Percentiles rank a stretch among this genome's conserved stretches.
Evolutionary conservation across 2,797 vertebrate genomes (phyloP).

Genomic region (Mormyrus hasselquistii): DNA sequence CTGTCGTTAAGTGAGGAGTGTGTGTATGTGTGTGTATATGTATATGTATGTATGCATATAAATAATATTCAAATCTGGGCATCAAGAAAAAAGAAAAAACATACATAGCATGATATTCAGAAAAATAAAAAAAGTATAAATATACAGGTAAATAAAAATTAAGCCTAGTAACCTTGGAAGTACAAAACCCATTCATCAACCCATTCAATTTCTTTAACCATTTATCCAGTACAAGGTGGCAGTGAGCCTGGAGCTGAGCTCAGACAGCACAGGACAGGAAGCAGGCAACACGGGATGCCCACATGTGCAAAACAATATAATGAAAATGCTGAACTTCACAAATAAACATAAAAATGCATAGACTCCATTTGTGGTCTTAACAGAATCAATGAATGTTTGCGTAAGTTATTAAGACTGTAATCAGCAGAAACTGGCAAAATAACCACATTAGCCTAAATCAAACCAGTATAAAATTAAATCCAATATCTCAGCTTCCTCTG

Average conservation of each 20-base stretch:
- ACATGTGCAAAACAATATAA: not conserved
- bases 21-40: not conserved
- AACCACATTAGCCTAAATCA: not conserved
- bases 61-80: not conserved
- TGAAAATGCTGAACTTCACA: not conserved
- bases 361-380: not conserved
- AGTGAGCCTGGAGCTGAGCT: not conserved
- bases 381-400: not conserved
- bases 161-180: not conserved
- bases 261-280: not conserved
- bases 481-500: conserved; percentile 12
- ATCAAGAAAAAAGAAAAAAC: not conserved
- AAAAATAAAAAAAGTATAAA: not conserved
- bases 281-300: not conserved
- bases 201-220: not conserved
- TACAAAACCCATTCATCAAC: not conserved
- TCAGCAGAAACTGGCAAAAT: conserved; percentile 7
- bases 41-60: not conserved
- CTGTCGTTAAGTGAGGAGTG: not conserved
- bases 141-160: not conserved
- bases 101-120: not conserved
- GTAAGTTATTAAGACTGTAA: not conserved
- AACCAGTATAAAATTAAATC: not conserved
- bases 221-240: not conserved
- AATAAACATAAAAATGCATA: conserved; percentile 5